Evolutionary conservation across 1,140 invertebrate genomes (phyloP).

Genomic region (Drosophila virilis): DNA sequence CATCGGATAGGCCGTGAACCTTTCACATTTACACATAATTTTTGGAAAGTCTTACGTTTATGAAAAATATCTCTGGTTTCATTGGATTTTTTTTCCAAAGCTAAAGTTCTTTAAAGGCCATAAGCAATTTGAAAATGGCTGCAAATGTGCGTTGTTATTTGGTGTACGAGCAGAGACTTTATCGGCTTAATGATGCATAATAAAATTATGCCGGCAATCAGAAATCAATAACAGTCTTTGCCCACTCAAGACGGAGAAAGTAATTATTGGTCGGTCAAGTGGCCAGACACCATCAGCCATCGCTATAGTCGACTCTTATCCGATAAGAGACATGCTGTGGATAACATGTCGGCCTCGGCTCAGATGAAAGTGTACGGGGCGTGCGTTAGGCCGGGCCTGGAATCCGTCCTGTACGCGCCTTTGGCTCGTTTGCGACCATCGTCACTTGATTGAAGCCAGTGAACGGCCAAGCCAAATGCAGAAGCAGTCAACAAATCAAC

Average conservation of each 20-base stretch:
- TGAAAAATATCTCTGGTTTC: slow-evolving; percentile 57
- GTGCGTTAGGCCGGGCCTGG: slow-evolving; percentile 50
- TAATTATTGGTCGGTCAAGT: slow-evolving; percentile 73
- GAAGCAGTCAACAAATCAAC: slow-evolving; percentile 80
- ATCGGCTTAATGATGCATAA: slow-evolving; percentile 76
- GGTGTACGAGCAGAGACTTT: slow-evolving; percentile 41
- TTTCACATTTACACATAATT: slow-evolving; percentile 79
- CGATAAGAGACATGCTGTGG: slow-evolving; percentile 50
- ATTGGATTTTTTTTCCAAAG: slow-evolving; percentile 26
- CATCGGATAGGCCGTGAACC: slow-evolving; percentile 36
- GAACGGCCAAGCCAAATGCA: slow-evolving; percentile 58
- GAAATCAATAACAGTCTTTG: slow-evolving; percentile 74
- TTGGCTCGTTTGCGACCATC: slow-evolving; percentile 68
- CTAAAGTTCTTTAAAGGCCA: slow-evolving; percentile 41
- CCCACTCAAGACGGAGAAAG: slow-evolving; percentile 62
- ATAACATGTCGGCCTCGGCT: slow-evolving; percentile 39
- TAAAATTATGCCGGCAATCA: slow-evolving; percentile 76
- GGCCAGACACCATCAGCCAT: slow-evolving; percentile 57
- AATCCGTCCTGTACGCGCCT: slow-evolving; percentile 43
- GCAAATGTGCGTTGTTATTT: slow-evolving; percentile 36
- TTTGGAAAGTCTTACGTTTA: slow-evolving; percentile 68
- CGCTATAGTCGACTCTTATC: slow-evolving; percentile 47
- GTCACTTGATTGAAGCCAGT: slow-evolving; percentile 72
- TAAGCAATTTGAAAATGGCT: slow-evolving; percentile 73
- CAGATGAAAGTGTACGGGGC: slow-evolving; percentile 67